Percentiles rank a stretch among this genome's conserved stretches.
phyloP scores from a whole-genome alignment of 2,113 vertebrate genomes.

The Barnardius zonarius region DNA sequence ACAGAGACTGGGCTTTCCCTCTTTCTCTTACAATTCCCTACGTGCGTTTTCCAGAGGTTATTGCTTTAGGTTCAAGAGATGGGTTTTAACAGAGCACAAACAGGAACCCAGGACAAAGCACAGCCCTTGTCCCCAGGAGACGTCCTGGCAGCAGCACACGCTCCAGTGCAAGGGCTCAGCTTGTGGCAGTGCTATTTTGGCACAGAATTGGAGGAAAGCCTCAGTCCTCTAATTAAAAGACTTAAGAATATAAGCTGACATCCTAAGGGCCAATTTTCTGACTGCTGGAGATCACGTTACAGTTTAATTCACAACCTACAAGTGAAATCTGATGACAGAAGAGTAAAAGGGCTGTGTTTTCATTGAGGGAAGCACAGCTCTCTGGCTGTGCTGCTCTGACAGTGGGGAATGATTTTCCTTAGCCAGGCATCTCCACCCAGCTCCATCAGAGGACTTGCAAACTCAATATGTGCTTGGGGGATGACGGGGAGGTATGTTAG shows the following conservation, averaged over 20 bases:
- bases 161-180: neutral
- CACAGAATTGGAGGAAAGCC: neutral
- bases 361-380: neutral
- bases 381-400: neutral
- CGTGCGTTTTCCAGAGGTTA: neutral
- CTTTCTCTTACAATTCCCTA: neutral
- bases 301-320: conserved; percentile 45
- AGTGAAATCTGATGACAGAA: conserved; percentile 47
- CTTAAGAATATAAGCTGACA: conserved; percentile 12
- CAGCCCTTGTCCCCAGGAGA: neutral
- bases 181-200: neutral
- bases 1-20: neutral
- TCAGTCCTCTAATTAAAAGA: conserved; percentile 39
- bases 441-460: neutral
- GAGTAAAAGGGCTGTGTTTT: neutral
- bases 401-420: neutral
- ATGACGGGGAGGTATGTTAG: neutral
- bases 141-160: neutral
- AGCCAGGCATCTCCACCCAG: conserved; percentile 25
- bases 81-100: neutral
- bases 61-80: neutral
- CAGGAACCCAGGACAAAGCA: neutral
- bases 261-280: conserved; percentile 45
- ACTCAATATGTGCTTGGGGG: neutral
- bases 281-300: conserved; percentile 19